phyloP scores from a whole-genome alignment of 2,113 vertebrate species.

The Amblyopsis rosae region DNA sequence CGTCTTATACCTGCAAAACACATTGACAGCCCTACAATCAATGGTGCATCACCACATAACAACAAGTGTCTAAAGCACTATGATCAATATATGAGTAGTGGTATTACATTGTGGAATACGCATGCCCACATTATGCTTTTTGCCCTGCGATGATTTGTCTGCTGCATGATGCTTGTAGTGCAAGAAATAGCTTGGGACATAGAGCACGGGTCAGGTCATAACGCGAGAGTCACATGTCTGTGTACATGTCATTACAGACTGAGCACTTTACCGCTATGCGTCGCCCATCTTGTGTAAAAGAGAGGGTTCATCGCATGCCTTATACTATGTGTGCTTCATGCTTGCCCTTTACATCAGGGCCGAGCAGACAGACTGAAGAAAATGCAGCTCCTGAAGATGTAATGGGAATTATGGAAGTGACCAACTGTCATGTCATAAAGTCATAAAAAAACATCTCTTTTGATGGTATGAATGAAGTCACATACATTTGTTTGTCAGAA shows the following conservation, averaged over 20 bases:
- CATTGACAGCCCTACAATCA: neutral
- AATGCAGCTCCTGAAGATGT: constrained; percentile 3
- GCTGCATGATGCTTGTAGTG: neutral
- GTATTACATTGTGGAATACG: neutral
- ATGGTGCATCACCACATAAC: constrained; percentile 36
- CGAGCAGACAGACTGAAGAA: constrained; percentile 23
- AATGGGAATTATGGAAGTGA: constrained; percentile 3
- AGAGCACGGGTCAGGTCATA: neutral
- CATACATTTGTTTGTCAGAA: constrained; percentile 36
- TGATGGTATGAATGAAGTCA: constrained; percentile 44
- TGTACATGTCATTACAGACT: neutral
- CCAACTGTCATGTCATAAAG: constrained; percentile 21
- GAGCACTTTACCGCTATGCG: neutral
- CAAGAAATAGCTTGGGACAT: neutral
- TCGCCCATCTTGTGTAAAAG: neutral
- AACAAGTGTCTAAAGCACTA: constrained; percentile 38
- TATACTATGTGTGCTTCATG: neutral
- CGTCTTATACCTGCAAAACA: neutral
- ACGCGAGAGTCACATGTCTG: constrained; percentile 14
- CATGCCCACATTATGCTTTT: too few relatives aligned
- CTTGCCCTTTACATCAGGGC: constrained; percentile 33
- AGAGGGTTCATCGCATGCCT: neutral
- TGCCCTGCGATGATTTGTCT: neutral
- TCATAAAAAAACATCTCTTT: constrained; percentile 25
- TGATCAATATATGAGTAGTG: neutral